A percentile compares a stretch with the other conserved stretches of the same genome.
Conservation (phyloP, 2,797 vertebrate species). For the Myotis findleyi region DNA sequence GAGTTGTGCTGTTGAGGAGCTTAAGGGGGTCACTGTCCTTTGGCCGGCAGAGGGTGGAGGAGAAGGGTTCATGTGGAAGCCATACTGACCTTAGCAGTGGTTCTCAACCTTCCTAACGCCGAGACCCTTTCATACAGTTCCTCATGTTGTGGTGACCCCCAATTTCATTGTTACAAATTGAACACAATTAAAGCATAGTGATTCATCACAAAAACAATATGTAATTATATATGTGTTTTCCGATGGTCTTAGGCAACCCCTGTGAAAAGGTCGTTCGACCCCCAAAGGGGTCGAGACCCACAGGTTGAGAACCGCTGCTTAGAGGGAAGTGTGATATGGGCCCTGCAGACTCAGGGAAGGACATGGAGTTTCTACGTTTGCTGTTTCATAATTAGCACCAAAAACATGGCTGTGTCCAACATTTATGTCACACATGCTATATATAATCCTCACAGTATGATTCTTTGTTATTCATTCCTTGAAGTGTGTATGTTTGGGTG, state of each 20-base stretch:
- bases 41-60: constrained; percentile 35
- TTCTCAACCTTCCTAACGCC: no score
- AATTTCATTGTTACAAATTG: no score
- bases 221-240: no score
- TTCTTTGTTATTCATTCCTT: constrained; percentile 48
- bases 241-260: no score
- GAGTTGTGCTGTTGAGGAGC: constrained; percentile 69
- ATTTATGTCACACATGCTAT: not conserved
- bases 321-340: not conserved
- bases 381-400: constrained; percentile 46
- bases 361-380: not conserved
- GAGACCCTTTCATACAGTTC: no score
- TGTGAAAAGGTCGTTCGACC: no score
- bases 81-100: constrained; percentile 21
- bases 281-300: no score
- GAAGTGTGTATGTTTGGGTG: not conserved
- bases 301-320: no score
- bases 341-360: not conserved
- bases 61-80: constrained; percentile 4
- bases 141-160: no score
- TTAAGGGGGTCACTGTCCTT: constrained; percentile 64
- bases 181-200: no score
- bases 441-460: constrained; percentile 20
- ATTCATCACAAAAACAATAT: no score
- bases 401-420: not conserved